A percentile compares a stretch with the other conserved stretches of the same genome.
Evolutionary conservation across 2,113 vertebrate species (phyloP).

Genomic region (Camelus dromedarius): DNA sequence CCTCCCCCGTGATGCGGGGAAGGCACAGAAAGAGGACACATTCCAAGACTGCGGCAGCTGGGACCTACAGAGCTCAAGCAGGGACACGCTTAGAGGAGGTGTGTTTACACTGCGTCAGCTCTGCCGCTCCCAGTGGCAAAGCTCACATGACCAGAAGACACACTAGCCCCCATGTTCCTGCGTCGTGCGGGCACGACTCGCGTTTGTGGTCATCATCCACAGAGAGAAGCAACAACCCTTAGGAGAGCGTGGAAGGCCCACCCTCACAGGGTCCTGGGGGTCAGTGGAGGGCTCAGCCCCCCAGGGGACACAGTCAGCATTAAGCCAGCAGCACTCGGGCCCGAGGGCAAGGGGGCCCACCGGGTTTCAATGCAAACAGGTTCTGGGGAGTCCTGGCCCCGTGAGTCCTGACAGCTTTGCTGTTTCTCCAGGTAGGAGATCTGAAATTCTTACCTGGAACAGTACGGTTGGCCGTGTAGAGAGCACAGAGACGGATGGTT

Average conservation of each 20-base stretch:
- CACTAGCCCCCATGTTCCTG: background rate
- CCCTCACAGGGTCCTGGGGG: background rate
- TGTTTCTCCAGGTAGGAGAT: background rate
- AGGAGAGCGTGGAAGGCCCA: background rate
- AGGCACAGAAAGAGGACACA: background rate
- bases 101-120: too few relatives aligned
- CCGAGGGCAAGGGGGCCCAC: background rate
- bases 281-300: background rate
- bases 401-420: accelerated
- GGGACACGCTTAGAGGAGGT: background rate
- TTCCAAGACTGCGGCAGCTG: accelerated
- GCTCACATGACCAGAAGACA: background rate
- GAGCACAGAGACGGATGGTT: background rate
- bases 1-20: background rate
- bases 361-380: accelerated
- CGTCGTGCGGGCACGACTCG: too few relatives aligned
- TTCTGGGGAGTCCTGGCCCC: background rate
- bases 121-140: background rate
- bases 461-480: background rate
- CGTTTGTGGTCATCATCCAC: background rate
- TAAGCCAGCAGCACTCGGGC: background rate
- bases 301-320: background rate
- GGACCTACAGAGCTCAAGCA: background rate
- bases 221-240: background rate
- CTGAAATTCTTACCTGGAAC: background rate